Evolutionary conservation across 2,888 invertebrate genomes (phyloP).

Genomic region (Drosophila tanythrix): DNA sequence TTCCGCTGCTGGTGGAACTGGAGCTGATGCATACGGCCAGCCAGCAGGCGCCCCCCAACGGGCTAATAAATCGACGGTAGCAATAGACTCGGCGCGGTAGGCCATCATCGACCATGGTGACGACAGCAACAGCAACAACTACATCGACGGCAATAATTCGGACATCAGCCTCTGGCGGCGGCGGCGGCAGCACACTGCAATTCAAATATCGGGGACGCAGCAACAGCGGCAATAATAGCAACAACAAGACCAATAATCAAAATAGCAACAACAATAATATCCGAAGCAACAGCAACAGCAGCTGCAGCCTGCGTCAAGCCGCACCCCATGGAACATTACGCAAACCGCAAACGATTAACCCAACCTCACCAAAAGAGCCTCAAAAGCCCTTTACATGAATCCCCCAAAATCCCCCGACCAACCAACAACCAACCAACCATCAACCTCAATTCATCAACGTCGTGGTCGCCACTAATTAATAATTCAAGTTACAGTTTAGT

Average conservation of each 20-base stretch:
- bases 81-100: constrained; percentile 85
- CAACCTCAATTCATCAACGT: constrained; percentile 7
- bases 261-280: constrained; percentile 29
- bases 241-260: constrained; percentile 20
- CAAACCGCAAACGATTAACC: constrained; percentile 41
- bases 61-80: constrained; percentile 94
- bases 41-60: constrained; percentile 90
- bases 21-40: constrained; percentile 93
- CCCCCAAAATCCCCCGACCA: neutral
- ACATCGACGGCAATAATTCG: constrained; percentile 26
- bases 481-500: constrained; percentile 42
- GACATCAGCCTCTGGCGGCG: constrained; percentile 18
- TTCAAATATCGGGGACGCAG: constrained; percentile 34
- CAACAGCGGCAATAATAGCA: constrained; percentile 29
- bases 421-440: constrained; percentile 19
- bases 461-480: constrained; percentile 27
- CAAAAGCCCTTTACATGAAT: constrained; percentile 17
- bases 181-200: constrained; percentile 28
- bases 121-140: constrained; percentile 51
- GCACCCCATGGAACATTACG: constrained; percentile 53
- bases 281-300: constrained; percentile 20
- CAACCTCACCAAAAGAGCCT: constrained; percentile 22
- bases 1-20: constrained; percentile 95
- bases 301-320: constrained; percentile 43
- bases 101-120: constrained; percentile 60